These are phyloP conservation scores for Caenorhabditis sinica DNA, from an alignment of 2,888 invertebrate genomes.

Conservation along the genomic window DNA sequence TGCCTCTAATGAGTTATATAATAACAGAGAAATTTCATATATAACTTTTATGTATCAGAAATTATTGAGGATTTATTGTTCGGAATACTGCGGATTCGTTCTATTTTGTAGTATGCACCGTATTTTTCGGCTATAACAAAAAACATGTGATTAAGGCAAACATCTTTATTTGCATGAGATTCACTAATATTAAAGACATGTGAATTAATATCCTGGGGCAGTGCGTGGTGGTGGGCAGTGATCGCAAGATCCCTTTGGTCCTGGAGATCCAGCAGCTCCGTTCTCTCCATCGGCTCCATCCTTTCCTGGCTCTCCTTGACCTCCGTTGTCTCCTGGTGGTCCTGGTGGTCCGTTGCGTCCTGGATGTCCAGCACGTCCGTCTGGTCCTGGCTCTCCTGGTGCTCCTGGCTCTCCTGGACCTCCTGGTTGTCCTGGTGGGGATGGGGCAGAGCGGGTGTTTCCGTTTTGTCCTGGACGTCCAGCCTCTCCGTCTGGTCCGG, in stretches of 20 bases:
- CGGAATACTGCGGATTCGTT: too few relatives aligned
- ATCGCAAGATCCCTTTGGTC: slow-evolving; percentile 64
- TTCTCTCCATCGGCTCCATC: slow-evolving; percentile 41
- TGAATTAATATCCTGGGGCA: slow-evolving; percentile 58
- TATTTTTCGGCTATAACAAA: neutral
- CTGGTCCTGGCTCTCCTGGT: slow-evolving; percentile 65
- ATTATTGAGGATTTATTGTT: too few relatives aligned
- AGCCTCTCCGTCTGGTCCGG: slow-evolving; percentile 70
- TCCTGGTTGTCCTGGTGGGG: slow-evolving; percentile 71
- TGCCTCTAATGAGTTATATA: too few relatives aligned
- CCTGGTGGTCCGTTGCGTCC: slow-evolving; percentile 49
- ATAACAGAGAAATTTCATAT: too few relatives aligned
- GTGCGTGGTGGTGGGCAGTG: slow-evolving; percentile 72
- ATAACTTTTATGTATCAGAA: too few relatives aligned
- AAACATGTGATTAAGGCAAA: slow-evolving; percentile 14
- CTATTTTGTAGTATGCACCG: neutral
- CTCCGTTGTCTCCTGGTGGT: slow-evolving; percentile 38
- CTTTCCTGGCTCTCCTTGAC: slow-evolving; percentile 28
- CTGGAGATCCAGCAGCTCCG: slow-evolving; percentile 39
- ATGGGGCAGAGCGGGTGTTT: slow-evolving; percentile 68
- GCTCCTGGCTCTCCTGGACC: slow-evolving; percentile 72
- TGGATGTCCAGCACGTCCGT: slow-evolving; percentile 41
- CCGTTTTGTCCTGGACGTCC: slow-evolving; percentile 71
- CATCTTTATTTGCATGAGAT: slow-evolving; percentile 42
- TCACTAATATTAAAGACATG: slow-evolving; percentile 40